phyloP scores from a whole-genome alignment of 2,113 vertebrate genomes.

The Dipodomys ordii region DNA sequence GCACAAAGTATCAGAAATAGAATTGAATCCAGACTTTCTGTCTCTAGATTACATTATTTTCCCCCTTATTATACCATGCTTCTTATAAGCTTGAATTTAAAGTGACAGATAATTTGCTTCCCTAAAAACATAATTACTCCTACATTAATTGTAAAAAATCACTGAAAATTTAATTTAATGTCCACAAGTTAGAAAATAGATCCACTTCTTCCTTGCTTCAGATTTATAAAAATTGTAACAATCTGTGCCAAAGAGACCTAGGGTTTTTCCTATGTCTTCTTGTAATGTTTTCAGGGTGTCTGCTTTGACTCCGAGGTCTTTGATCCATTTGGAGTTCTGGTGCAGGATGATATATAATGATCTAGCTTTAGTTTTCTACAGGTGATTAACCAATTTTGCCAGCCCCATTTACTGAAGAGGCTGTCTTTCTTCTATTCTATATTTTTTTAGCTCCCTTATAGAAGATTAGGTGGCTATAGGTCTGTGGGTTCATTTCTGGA shows the following conservation, averaged over 20 bases:
- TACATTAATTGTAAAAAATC: background rate
- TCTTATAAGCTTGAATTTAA: conserved; percentile 28
- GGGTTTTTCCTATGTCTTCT: no score
- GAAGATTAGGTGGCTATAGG: no score
- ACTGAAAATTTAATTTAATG: background rate
- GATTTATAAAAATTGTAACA: background rate
- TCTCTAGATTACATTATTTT: background rate
- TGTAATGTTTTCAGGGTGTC: no score
- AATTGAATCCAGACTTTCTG: background rate
- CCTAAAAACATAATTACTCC: conserved; percentile 14
- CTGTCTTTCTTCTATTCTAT: no score
- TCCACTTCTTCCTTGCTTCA: background rate
- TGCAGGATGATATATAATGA: no score
- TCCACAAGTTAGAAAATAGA: background rate
- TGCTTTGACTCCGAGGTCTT: no score
- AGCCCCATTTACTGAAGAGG: no score
- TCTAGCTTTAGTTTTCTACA: no score
- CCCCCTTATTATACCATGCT: background rate
- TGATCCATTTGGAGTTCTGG: no score
- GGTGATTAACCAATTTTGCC: no score
- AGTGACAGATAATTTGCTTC: background rate
- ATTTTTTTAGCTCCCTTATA: no score
- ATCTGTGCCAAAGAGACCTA: background rate
- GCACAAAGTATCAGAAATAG: background rate
- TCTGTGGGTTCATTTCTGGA: no score